A percentile compares a stretch with the other conserved stretches of the same genome.
Evolutionary conservation across 2,113 vertebrate species (phyloP).

Genomic region (Ascaphus truei): DNA sequence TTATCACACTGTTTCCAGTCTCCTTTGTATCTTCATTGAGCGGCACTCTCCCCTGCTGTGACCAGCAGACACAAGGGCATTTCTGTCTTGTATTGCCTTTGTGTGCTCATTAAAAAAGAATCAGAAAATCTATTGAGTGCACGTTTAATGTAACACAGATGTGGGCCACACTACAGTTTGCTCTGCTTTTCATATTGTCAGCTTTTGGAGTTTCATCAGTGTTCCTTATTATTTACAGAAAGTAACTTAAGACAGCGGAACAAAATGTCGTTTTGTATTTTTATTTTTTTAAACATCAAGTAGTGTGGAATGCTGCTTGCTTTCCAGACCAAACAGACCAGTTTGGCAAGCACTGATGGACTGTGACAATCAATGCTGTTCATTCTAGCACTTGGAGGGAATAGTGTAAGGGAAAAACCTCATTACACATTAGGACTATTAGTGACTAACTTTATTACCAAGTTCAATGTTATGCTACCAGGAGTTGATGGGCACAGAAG

Average conservation of each 20-base stretch:
- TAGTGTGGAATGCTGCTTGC: slow-evolving; percentile 60
- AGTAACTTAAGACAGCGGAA: slow-evolving; percentile 62
- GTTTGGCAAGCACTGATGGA: slow-evolving; percentile 56
- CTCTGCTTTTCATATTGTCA: slow-evolving; percentile 60
- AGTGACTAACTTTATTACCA: slow-evolving; percentile 8
- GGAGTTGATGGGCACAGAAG: neutral
- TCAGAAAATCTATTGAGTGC: slow-evolving; percentile 59
- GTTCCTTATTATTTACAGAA: slow-evolving; percentile 72
- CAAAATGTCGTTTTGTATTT: slow-evolving; percentile 55
- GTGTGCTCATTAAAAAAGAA: slow-evolving; percentile 63
- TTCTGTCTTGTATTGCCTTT: slow-evolving; percentile 53
- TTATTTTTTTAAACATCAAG: slow-evolving; percentile 40
- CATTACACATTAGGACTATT: slow-evolving; percentile 4
- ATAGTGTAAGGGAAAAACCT: neutral
- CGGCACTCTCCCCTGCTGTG: slow-evolving; percentile 46
- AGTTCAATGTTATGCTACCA: slow-evolving; percentile 6
- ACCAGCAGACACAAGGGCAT: slow-evolving; percentile 49
- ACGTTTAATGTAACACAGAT: slow-evolving; percentile 67
- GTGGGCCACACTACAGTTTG: slow-evolving; percentile 52
- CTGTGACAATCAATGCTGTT: slow-evolving; percentile 43
- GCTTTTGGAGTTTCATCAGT: slow-evolving; percentile 63
- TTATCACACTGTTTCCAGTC: slow-evolving; percentile 25
- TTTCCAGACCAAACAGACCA: slow-evolving; percentile 64
- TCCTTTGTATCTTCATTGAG: slow-evolving; percentile 42
- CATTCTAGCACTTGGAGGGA: slow-evolving; percentile 29